Conservation (phyloP, 2,888 invertebrate species). For the Thereva unica region DNA sequence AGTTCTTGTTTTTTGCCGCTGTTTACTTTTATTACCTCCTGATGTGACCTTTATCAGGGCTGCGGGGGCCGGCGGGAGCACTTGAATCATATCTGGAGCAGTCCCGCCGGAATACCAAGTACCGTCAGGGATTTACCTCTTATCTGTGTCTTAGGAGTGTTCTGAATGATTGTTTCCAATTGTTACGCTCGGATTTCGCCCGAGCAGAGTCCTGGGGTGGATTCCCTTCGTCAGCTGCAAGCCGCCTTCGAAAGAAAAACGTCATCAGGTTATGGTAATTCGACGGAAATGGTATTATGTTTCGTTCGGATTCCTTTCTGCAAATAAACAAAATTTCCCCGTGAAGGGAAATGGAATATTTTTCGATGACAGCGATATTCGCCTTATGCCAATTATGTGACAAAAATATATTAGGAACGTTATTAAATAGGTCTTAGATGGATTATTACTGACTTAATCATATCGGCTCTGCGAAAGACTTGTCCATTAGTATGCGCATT, state of each 20-base stretch:
- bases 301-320: not conserved
- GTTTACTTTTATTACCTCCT: constrained; percentile 31
- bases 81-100: constrained; percentile 21
- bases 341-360: no score
- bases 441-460: no score
- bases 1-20: constrained; percentile 20
- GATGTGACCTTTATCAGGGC: constrained; percentile 16
- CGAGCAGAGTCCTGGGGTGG: not conserved
- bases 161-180: not conserved
- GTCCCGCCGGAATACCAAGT: constrained; percentile 15
- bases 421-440: no score
- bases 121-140: constrained; percentile 11
- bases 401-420: no score
- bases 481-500: no score
- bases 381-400: no score
- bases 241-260: no score
- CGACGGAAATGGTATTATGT: not conserved
- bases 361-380: no score
- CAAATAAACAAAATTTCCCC: no score
- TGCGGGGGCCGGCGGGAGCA: not conserved
- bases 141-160: not conserved
- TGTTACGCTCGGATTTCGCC: not conserved
- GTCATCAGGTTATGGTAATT: no score
- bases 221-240: no score
- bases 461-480: no score